Percentiles rank a stretch among this genome's conserved stretches.
Evolutionary conservation across 2,113 vertebrate species (phyloP).

Genomic region (Hydrolagus affinis): DNA sequence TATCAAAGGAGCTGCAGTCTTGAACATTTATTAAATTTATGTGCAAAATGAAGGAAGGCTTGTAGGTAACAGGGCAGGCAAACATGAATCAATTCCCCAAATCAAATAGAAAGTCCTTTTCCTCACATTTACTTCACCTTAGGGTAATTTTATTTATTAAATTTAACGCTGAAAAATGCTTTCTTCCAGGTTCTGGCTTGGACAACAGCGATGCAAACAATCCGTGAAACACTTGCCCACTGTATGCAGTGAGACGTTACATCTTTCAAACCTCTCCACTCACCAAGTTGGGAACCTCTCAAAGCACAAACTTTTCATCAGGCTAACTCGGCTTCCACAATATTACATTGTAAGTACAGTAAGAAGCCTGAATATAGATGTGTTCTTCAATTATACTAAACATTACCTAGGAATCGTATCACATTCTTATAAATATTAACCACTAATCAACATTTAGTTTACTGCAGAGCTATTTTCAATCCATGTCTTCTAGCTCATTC

Average conservation of each 20-base stretch:
- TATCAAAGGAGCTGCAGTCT: too few species aligned
- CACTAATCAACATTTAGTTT: background rate
- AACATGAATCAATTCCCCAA: background rate
- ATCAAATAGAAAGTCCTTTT: background rate
- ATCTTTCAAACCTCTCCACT: constrained; percentile 77
- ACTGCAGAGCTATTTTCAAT: background rate
- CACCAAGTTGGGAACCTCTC: constrained; percentile 84
- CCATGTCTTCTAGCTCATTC: background rate
- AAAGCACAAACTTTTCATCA: constrained; percentile 90
- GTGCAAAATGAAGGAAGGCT: too few species aligned
- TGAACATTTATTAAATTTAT: too few species aligned
- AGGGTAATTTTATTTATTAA: background rate
- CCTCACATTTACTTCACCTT: background rate
- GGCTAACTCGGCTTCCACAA: constrained; percentile 88
- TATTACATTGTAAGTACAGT: constrained; percentile 86
- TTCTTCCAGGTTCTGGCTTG: constrained; percentile 86
- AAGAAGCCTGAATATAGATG: constrained; percentile 20
- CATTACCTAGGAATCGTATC: background rate
- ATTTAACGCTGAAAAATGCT: background rate
- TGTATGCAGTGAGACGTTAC: constrained; percentile 77
- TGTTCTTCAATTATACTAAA: background rate
- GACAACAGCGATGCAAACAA: constrained; percentile 88
- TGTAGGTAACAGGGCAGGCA: background rate
- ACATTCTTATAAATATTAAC: background rate
- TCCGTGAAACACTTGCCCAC: constrained; percentile 97